Percentiles rank a stretch among this genome's conserved stretches.
phyloP scores from a whole-genome alignment of 1,140 invertebrate species.

The Pinna nobilis region DNA sequence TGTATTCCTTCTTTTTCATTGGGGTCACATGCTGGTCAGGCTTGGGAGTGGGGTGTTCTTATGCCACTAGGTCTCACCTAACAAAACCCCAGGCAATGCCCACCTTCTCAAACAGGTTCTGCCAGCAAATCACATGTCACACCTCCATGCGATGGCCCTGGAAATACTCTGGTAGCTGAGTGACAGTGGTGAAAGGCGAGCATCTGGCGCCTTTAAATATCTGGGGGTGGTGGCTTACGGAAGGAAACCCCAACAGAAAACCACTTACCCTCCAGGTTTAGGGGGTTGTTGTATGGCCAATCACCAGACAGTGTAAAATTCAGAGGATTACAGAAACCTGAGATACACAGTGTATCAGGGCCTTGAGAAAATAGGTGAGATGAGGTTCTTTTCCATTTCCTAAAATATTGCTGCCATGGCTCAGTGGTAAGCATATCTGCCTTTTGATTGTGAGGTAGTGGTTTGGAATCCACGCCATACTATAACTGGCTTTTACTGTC shows the following conservation, averaged over 20 bases:
- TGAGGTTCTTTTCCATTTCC: no score
- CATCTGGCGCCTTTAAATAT: slow-evolving; percentile 18
- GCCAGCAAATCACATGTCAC: slow-evolving; percentile 22
- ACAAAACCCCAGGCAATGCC: slow-evolving; percentile 13
- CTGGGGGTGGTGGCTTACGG: slow-evolving; percentile 7
- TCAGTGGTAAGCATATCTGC: no score
- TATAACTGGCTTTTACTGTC: no score
- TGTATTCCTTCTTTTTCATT: no score
- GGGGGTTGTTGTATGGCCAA: slow-evolving; percentile 19
- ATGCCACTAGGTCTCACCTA: slow-evolving; percentile 20
- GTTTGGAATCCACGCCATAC: no score
- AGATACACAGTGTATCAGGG: slow-evolving; percentile 7
- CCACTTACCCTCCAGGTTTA: slow-evolving; percentile 10
- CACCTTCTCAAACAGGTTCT: slow-evolving; percentile 24
- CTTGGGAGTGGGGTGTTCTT: background rate
- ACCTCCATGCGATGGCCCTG: slow-evolving; percentile 16
- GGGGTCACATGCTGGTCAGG: slow-evolving; percentile 10
- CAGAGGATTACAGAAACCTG: slow-evolving; percentile 2
- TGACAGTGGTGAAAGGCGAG: slow-evolving; percentile 23
- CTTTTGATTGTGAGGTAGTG: no score
- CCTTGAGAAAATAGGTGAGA: no score
- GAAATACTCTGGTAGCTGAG: slow-evolving; percentile 10
- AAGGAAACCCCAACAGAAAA: slow-evolving; percentile 27
- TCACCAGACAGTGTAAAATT: slow-evolving; percentile 12
- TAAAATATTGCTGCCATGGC: no score